These are phyloP conservation scores for Apodemus sylvaticus DNA, from an alignment of 2,113 vertebrate species.

Conservation along the genomic window DNA sequence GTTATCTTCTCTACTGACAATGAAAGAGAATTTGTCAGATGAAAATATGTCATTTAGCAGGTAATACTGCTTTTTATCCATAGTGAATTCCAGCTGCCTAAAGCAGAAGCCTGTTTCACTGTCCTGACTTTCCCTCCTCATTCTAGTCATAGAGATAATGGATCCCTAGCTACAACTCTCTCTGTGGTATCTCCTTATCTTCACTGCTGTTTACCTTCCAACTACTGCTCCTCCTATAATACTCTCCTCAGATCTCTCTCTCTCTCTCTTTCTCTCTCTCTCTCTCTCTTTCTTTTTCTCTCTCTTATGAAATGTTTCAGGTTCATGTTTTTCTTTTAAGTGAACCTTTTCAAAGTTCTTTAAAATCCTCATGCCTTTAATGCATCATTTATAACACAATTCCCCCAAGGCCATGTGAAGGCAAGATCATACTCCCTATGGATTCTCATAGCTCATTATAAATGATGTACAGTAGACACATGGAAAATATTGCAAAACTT, in stretches of 20 bases:
- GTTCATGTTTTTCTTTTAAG: background rate
- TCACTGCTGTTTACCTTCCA: background rate
- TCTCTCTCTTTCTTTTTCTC: background rate
- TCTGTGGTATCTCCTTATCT: background rate
- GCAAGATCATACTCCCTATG: background rate
- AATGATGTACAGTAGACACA: background rate
- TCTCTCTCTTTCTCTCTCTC: too few species aligned
- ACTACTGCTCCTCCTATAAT: background rate
- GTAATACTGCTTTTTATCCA: slow-evolving; percentile 21
- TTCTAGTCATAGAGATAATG: background rate
- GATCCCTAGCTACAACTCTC: background rate
- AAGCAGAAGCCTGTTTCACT: slow-evolving; percentile 16
- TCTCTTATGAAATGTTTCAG: background rate
- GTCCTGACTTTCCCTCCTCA: background rate
- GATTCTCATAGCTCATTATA: background rate
- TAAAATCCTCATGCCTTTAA: background rate
- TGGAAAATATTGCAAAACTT: background rate
- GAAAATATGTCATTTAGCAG: slow-evolving; percentile 32
- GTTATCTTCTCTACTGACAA: slow-evolving; percentile 17
- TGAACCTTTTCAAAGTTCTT: background rate
- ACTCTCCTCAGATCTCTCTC: background rate
- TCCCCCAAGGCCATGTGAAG: background rate
- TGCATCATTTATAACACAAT: background rate
- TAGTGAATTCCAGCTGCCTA: slow-evolving; percentile 21
- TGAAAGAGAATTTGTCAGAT: slow-evolving; percentile 64